Evolutionary conservation across 2,797 vertebrate genomes (phyloP), one percentile per base, ranked within the genome.

Genomic region (Lates japonicus): DNA sequence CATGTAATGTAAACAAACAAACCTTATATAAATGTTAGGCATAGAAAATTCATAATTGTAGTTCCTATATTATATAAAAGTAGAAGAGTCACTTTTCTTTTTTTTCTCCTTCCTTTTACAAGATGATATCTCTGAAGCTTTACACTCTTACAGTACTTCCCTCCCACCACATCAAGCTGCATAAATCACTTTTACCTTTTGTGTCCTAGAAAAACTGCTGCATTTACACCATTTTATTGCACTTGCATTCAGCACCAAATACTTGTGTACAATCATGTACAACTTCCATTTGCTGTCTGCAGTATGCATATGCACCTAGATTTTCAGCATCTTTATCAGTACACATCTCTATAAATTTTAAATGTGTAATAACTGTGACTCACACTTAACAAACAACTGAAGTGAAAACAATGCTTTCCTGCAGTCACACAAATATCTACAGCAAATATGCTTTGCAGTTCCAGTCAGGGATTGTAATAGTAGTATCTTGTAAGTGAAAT

Each of bases 201-300:
- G 65, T 85, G 62, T 60, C 79, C 81, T 88, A 42, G 14, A 57
- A 46, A 55, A 86, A 81, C 69, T 82, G 78, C 81, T 88, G 87
- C 87, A 81, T 89, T 86, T 57, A 62, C 62, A 41, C 79, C 1
- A 68, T 78, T 70, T 72, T 73, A 71, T 74, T 86, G 86, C 85
- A 88, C 81, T 87, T 52, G 39, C 71, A 83, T 86, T 83, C 71
- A 71, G 51, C 81, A 89, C 82, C 80, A 86, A 90, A 85, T 85
- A 79, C 51, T 66, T 42, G 8, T 39, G 70, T 81, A 78, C 61
- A 74, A 46, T 69, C 35, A 33, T 74, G 58, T 71, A 52, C 61
- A 61, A 59, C 57, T 72, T 71, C 31, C 33, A 42, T 57, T 68
- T 65, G 37, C 81, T 80, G 62, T 86, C 62, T 71, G 71, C 76